Base-by-base conservation (phyloP, 1,140 invertebrate species). In the Drosophila parabipectinata region DNA sequence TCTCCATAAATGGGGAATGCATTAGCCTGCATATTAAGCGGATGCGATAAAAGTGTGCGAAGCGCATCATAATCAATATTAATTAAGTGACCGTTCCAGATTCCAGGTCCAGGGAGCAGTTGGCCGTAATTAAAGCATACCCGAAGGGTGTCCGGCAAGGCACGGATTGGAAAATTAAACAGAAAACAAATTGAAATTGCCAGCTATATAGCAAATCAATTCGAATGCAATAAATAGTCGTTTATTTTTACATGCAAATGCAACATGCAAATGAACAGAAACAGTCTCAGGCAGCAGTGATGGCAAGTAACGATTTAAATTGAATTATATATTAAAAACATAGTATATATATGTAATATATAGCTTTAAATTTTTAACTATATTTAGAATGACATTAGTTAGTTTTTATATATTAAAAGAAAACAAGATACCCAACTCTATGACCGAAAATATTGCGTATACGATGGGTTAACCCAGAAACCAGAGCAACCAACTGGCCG, bases 21-120 rank as follows among this genome's bases (percentile, higher is more conserved):
- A 85, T 87, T 82, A 82, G 71, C 64, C 59, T 64, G 69, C 45
- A 68, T 54, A 62, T 60, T 54, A 34, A 57, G 60, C 47, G 15
- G 32, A 6, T 26, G 51, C 12, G 21, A 47, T 60, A 51, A 62
- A 62, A 54, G 50, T 52, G 59, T 52, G 75, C 41, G 71, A 52
- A 67, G 60, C 41, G 45, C 47, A 44, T 73, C 60, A 78, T 87
- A 82, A 88, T 87, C 75, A 85, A 82, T 87, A 87, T 87, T 87
- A 72, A 82, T 85, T 82, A 75, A 55, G 60, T 41, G 24, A 59
- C 45, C 73, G 50, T 53, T 54, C 37, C 41, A 52, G 26, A 47
- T 56, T 50, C 37, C 34, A 45, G 50, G 56, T 54, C 37, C 41
- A 56, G n/a, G 18, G 14, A 9, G 14, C 32, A 53, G 50, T 6